These are phyloP conservation scores for Scaptomyza reducta DNA, from an alignment of 2,888 invertebrate genomes.

Conservation along the genomic window DNA sequence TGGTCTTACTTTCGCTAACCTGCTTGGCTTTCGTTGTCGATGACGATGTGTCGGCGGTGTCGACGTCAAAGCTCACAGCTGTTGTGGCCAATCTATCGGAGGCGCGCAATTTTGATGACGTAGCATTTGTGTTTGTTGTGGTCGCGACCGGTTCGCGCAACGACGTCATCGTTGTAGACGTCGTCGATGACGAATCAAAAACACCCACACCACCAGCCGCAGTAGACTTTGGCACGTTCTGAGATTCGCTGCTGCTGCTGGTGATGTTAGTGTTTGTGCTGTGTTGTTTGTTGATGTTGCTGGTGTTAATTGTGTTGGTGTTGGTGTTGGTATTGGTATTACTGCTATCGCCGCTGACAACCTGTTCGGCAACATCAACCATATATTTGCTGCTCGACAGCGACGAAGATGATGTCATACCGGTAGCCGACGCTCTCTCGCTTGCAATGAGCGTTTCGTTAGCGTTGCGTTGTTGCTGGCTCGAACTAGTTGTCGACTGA, in stretches of 20 bases:
- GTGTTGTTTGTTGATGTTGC: slow-evolving; percentile 9
- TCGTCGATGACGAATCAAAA: slow-evolving; percentile 43
- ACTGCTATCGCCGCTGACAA: slow-evolving; percentile 60
- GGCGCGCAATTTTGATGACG: slow-evolving; percentile 50
- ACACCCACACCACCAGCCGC: slow-evolving; percentile 47
- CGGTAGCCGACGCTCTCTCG: slow-evolving; percentile 71
- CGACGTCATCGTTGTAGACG: slow-evolving; percentile 60
- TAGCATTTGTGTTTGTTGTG: slow-evolving; percentile 56
- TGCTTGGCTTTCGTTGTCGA: slow-evolving; percentile 32
- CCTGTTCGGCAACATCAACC: slow-evolving; percentile 64
- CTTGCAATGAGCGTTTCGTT: slow-evolving; percentile 70
- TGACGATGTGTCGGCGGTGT: slow-evolving; percentile 30
- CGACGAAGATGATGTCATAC: slow-evolving; percentile 79
- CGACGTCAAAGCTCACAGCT: slow-evolving; percentile 43
- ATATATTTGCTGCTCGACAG: slow-evolving; percentile 57
- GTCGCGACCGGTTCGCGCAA: slow-evolving; percentile 62
- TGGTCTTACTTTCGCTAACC: slow-evolving; percentile 57
- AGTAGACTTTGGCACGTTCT: slow-evolving; percentile 69
- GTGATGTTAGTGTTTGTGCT: slow-evolving; percentile 32
- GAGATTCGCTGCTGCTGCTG: slow-evolving; percentile 64
- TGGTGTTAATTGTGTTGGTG: slow-evolving; percentile 33
- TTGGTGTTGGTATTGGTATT: slow-evolving; percentile 39
- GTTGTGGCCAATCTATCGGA: slow-evolving; percentile 52
- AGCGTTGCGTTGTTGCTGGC: slow-evolving; percentile 40
- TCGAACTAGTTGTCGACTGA: slow-evolving; percentile 70